These are phyloP conservation scores for Holotrichia oblita DNA, from an alignment of 1,140 invertebrate genomes.

Conservation along the genomic window DNA sequence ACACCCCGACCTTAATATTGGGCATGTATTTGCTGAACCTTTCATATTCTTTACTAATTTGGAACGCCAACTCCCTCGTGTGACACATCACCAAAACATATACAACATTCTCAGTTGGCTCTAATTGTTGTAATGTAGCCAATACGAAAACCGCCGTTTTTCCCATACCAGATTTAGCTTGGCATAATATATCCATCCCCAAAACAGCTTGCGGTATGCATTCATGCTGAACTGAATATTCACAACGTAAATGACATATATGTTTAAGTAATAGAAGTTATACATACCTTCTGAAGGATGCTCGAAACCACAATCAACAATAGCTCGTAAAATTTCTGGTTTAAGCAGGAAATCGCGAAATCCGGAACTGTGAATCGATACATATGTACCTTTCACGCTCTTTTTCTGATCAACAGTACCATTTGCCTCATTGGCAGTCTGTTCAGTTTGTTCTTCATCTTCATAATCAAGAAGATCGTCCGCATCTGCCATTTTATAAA, in stretches of 20 bases:
- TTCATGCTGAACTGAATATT: constrained; percentile 94
- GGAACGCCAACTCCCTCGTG: constrained; percentile 97
- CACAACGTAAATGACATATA: neutral
- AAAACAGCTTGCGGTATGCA: constrained; percentile 99
- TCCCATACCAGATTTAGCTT: constrained; percentile 99
- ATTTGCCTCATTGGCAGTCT: constrained; percentile 74
- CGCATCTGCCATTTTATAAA: constrained; percentile 83
- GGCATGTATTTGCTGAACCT: constrained; percentile 98
- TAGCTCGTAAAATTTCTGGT: constrained; percentile 96
- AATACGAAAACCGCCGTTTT: constrained; percentile 99
- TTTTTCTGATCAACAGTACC: constrained; percentile 81
- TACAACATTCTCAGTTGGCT: constrained; percentile 95
- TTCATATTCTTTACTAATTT: constrained; percentile 99
- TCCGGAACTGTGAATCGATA: constrained; percentile 98
- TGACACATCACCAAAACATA: constrained; percentile 99
- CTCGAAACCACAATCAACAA: constrained; percentile 99
- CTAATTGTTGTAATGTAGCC: constrained; percentile 96
- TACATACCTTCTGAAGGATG: constrained; percentile 96
- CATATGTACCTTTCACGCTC: constrained; percentile 96
- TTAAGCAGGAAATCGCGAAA: constrained; percentile 96
- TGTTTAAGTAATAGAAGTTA: neutral
- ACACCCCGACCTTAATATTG: constrained; percentile 92
- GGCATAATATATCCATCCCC: constrained; percentile 99
- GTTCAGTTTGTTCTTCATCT: constrained; percentile 90
- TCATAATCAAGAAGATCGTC: constrained; percentile 95